A percentile compares a stretch with the other conserved stretches of the same genome.
phyloP scores from a whole-genome alignment of 2,888 invertebrate species.

The Catonia carolina region DNA sequence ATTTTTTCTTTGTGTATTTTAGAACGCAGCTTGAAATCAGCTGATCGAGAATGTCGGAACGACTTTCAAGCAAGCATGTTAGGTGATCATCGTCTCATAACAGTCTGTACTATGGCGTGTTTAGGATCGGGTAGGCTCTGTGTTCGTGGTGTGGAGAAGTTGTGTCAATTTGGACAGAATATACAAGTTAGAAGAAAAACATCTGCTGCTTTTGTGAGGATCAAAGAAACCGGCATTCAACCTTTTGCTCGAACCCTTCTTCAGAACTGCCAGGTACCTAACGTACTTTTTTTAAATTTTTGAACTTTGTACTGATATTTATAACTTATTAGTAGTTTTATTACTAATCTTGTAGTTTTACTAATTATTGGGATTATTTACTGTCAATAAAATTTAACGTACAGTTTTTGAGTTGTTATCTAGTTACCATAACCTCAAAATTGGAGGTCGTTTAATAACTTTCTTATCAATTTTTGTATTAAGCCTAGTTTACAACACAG shows the following conservation, averaged over 20 bases:
- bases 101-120: slow-evolving; percentile 76
- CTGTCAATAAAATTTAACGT: not conserved
- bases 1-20: too few species aligned
- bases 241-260: slow-evolving; percentile 37
- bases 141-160: slow-evolving; percentile 71
- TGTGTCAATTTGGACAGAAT: slow-evolving; percentile 71
- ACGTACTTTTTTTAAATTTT: too few species aligned
- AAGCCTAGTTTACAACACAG: too few species aligned
- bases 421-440: too few species aligned
- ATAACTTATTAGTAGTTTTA: too few species aligned
- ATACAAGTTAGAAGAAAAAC: slow-evolving; percentile 58
- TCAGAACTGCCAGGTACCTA: slow-evolving; percentile 22
- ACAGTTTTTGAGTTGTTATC: too few species aligned
- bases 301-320: too few species aligned
- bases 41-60: slow-evolving; percentile 11
- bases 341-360: too few species aligned
- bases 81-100: slow-evolving; percentile 39
- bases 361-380: not conserved
- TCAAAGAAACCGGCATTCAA: slow-evolving; percentile 58
- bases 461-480: too few species aligned
- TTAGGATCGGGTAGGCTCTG: slow-evolving; percentile 75
- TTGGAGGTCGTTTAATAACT: too few species aligned
- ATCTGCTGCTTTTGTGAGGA: slow-evolving; percentile 55
- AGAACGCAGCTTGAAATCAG: not conserved
- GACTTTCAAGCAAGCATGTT: too few species aligned